Conservation (phyloP, 2,797 vertebrate species). For the Mormyrus proboscirostris region DNA sequence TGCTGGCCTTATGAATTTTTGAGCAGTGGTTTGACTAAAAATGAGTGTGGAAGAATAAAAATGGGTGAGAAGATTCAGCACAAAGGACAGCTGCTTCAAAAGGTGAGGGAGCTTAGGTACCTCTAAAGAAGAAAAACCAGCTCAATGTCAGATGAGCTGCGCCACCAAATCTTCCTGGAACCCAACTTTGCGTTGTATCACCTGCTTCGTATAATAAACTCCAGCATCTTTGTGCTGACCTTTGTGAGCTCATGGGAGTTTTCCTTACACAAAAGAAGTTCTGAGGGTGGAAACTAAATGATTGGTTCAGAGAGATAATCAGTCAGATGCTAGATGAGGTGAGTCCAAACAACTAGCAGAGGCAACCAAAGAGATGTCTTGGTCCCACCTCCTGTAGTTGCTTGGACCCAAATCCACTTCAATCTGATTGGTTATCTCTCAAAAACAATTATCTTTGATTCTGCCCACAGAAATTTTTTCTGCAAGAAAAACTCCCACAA, state of each 20-base stretch:
- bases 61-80: not conserved
- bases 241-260: not conserved
- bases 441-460: not conserved
- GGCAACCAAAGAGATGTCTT: not conserved
- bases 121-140: not conserved
- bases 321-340: not conserved
- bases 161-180: not conserved
- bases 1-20: conserved; percentile 29
- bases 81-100: not conserved
- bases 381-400: too few relatives aligned
- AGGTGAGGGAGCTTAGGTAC: not conserved
- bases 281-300: not conserved
- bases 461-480: too few relatives aligned
- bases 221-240: not conserved
- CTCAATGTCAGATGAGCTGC: not conserved
- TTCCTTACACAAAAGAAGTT: not conserved
- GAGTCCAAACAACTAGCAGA: not conserved
- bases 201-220: not conserved
- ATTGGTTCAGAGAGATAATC: not conserved
- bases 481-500: too few relatives aligned
- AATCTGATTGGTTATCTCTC: not conserved
- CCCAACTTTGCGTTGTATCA: not conserved
- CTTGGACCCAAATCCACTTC: too few relatives aligned
- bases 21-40: conserved; percentile 25
- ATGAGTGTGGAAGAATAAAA: conserved; percentile 35